These are phyloP conservation scores for Hucho hucho DNA, from an alignment of 2,113 vertebrate species.

Conservation along the genomic window DNA sequence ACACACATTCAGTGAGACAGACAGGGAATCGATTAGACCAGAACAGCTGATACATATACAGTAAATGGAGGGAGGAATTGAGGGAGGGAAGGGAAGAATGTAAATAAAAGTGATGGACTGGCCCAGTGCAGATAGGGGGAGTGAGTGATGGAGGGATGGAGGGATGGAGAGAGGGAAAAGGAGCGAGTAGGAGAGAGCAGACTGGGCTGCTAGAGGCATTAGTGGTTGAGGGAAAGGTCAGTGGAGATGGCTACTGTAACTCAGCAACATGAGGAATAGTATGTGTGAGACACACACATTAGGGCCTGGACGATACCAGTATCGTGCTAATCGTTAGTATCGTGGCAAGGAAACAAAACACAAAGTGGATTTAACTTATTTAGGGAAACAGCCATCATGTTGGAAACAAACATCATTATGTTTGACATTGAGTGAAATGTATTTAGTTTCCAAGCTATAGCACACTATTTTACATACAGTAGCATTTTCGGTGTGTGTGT, in stretches of 20 bases:
- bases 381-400: too few species aligned
- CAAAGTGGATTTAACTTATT: too few species aligned
- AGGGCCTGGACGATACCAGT: background rate
- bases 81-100: conserved; percentile 17
- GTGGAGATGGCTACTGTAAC: conserved; percentile 32
- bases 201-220: conserved; percentile 66
- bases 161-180: conserved; percentile 13
- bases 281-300: conserved; percentile 1
- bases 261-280: conserved; percentile 15
- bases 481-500: background rate
- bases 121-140: conserved; percentile 5
- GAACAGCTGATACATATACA: conserved; percentile 46
- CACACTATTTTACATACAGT: too few species aligned
- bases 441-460: too few species aligned
- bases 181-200: conserved; percentile 20
- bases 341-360: too few species aligned
- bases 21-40: conserved; percentile 23
- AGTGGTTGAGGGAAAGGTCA: conserved; percentile 64
- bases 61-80: conserved; percentile 48
- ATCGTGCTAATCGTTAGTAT: too few species aligned
- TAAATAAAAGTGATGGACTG: conserved; percentile 39
- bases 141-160: conserved; percentile 5
- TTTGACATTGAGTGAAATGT: too few species aligned
- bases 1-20: background rate
- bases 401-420: too few species aligned